Conservation (phyloP, 2,113 vertebrate species). For the Syngnathus floridae region DNA sequence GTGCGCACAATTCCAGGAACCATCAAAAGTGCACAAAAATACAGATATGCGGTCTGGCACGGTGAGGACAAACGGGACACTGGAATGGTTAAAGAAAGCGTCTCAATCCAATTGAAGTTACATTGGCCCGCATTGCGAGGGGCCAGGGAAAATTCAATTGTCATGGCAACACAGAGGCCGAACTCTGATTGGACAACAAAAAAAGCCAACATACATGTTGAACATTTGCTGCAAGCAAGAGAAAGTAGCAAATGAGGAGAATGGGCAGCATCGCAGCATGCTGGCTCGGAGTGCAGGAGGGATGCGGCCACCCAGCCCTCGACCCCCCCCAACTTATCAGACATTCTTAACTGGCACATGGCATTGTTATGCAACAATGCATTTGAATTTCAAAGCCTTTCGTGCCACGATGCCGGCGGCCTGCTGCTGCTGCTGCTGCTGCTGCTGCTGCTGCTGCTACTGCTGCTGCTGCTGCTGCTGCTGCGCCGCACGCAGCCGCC, state of each 20-base stretch:
- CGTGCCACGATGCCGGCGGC: slow-evolving; percentile 36
- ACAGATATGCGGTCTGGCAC: not conserved
- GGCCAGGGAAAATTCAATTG: too few relatives aligned
- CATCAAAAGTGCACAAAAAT: not conserved
- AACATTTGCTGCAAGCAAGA: too few relatives aligned
- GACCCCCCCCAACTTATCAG: slow-evolving; percentile 44
- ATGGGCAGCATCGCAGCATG: not conserved
- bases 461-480: not conserved
- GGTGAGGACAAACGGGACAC: too few relatives aligned
- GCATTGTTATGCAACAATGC: slow-evolving; percentile 62
- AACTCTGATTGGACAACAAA: too few relatives aligned
- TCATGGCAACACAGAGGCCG: too few relatives aligned
- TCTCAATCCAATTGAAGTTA: too few relatives aligned
- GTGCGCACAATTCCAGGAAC: not conserved
- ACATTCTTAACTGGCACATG: slow-evolving; percentile 49
- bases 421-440: slow-evolving; percentile 9
- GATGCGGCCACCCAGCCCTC: slow-evolving; percentile 23
- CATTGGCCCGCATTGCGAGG: too few relatives aligned
- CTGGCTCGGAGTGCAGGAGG: slow-evolving; percentile 36
- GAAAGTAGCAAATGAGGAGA: too few relatives aligned
- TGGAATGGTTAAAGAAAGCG: too few relatives aligned
- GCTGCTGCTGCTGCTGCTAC: too few relatives aligned
- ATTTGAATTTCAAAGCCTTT: slow-evolving; percentile 60
- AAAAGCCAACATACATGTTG: too few relatives aligned
- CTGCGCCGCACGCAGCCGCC: slow-evolving; percentile 12